These are phyloP conservation scores for Neolamprologus hecqui DNA, from an alignment of 2,113 vertebrate species.

Conservation along the genomic window DNA sequence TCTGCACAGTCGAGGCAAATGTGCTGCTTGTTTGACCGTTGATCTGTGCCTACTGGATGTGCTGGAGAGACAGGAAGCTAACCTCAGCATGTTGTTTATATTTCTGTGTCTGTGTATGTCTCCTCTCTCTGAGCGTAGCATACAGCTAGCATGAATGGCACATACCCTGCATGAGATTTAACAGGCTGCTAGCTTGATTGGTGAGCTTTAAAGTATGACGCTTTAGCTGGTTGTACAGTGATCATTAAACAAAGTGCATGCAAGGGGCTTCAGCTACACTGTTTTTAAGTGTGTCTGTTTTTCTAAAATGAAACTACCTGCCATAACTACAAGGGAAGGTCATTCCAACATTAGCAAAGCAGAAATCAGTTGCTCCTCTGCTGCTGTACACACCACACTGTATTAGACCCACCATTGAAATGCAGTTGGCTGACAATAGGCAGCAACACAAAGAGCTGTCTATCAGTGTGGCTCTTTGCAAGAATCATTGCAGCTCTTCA, in stretches of 20 bases:
- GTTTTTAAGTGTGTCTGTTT: neutral
- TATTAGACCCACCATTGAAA: neutral
- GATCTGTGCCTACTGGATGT: neutral
- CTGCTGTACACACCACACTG: neutral
- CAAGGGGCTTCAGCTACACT: too few species aligned
- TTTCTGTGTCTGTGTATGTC: neutral
- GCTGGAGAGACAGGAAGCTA: neutral
- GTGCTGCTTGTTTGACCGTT: constrained; percentile 2
- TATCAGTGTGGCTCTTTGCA: neutral
- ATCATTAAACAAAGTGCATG: too few species aligned
- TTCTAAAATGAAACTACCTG: neutral
- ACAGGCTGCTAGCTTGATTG: neutral
- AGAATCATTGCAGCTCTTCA: neutral
- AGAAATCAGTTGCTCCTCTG: neutral
- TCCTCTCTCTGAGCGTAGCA: neutral
- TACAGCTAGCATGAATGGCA: neutral
- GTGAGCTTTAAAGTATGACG: neutral
- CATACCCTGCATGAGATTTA: neutral
- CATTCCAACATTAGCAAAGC: neutral
- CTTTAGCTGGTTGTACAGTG: neutral
- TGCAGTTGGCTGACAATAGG: neutral
- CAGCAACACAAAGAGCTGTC: neutral
- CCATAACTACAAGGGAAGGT: neutral
- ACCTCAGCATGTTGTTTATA: neutral
- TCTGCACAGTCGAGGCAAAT: neutral